Evolutionary conservation across 2,113 vertebrate genomes (phyloP), one percentile per base, ranked within the genome.

Genomic region (Jacana jacana): DNA sequence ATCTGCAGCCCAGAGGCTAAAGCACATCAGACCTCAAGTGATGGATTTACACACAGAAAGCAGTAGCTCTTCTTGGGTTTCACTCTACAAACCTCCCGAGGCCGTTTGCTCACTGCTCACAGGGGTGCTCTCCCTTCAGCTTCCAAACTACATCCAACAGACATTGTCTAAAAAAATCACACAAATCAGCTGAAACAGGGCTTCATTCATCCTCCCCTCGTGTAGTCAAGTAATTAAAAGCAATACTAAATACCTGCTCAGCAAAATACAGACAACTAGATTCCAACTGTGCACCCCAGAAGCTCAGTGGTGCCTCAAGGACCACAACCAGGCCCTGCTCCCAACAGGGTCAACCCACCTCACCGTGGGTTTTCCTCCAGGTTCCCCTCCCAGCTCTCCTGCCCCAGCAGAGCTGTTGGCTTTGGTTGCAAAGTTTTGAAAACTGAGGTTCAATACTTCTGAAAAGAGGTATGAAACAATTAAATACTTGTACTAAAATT

Each of bases 381-480:
- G 86, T 91, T 96, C 80, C 61, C 73, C 77, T 96, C 96, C 89
- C 5, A 0, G 37, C 83, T 87, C 88, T 86, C 90, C 88, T 48
- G 23, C 70, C 60, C 61, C 9, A 0, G 68, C 82, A 88, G 79
- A 77, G 55, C 64, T 88, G n/a, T 76, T 92, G 82, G 48, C 86
- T 96, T 77, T 23, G 76, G 79, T 16, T 70, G 35, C 60, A 71
- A n/a, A 81, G 80, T 64, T 95, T 83, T 78, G 77, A 96, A 95
- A 95, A 88, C 88, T 49, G 92, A 95, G 88, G 72, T 95, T 93
- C 96, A 96, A 96, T 94, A 78, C 69, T 93, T 95, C 95, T 89
- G 95, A 96, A 96, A 95, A 95, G 94, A 95, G 77, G 65, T 60
- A 30, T 60, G 52, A 94, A 86, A 84, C 93, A 95, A 96, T 94